Percentiles rank a stretch among this genome's conserved stretches.
phyloP scores from a whole-genome alignment of 2,797 vertebrate genomes.

The Mormyrops attenuatus region DNA sequence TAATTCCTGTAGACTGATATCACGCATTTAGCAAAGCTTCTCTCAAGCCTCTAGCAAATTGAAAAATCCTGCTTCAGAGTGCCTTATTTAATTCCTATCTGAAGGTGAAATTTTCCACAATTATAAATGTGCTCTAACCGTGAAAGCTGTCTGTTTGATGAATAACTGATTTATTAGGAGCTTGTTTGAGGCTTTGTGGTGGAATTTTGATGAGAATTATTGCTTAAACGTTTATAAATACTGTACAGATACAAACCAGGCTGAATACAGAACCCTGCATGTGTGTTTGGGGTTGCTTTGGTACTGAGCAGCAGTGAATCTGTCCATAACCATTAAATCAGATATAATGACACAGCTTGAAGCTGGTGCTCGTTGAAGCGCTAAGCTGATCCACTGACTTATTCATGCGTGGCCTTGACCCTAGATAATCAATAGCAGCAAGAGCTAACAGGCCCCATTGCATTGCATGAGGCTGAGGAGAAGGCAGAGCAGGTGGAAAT shows the following conservation, averaged over 20 bases:
- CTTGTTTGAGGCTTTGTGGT: neutral
- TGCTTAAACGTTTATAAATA: neutral
- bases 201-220: neutral
- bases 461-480: neutral
- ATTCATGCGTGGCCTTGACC: constrained; percentile 22
- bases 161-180: neutral
- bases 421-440: constrained; percentile 9
- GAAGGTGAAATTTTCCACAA: neutral
- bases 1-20: constrained; percentile 7
- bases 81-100: neutral
- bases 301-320: constrained; percentile 5
- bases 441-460: constrained; percentile 5
- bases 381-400: constrained; percentile 19
- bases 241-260: neutral
- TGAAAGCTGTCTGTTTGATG: neutral
- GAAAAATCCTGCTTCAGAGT: neutral
- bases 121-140: neutral
- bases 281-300: neutral
- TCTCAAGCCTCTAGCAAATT: neutral
- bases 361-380: constrained; percentile 6
- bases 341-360: constrained; percentile 15
- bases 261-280: neutral
- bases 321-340: constrained; percentile 21
- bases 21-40: neutral
- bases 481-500: neutral